Evolutionary conservation across 2,113 vertebrate genomes (phyloP).

Genomic region (Lipophrys pholis): DNA sequence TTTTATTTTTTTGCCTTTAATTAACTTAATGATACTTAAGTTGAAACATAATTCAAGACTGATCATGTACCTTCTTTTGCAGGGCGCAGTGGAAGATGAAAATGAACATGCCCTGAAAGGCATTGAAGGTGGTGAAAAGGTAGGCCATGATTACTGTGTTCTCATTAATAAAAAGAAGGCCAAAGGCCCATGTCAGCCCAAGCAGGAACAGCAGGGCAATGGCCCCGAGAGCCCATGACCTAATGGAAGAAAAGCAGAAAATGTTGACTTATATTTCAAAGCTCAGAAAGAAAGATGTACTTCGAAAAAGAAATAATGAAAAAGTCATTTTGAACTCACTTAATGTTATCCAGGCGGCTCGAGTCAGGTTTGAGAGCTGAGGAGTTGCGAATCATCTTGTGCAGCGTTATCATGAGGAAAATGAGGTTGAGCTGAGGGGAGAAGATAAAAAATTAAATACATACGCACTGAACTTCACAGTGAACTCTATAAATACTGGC

Average conservation of each 20-base stretch:
- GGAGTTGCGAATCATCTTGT: slow-evolving; percentile 93
- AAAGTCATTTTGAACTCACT: slow-evolving; percentile 78
- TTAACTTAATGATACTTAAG: too few species aligned
- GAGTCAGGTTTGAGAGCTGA: slow-evolving; percentile 93
- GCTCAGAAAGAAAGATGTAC: background rate
- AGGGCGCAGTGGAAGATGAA: slow-evolving; percentile 96
- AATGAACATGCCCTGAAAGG: slow-evolving; percentile 96
- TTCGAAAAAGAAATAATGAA: background rate
- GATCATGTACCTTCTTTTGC: slow-evolving; percentile 89
- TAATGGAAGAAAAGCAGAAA: slow-evolving; percentile 48
- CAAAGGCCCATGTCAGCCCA: slow-evolving; percentile 94
- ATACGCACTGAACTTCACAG: background rate
- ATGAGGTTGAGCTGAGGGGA: slow-evolving; percentile 90
- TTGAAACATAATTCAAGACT: too few species aligned
- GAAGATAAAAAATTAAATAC: slow-evolving; percentile 25
- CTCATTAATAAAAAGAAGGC: slow-evolving; percentile 93
- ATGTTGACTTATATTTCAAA: background rate
- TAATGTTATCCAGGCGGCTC: slow-evolving; percentile 92
- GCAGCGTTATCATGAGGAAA: slow-evolving; percentile 93
- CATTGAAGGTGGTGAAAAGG: slow-evolving; percentile 95
- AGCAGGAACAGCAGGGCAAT: slow-evolving; percentile 90
- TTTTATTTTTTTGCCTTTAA: background rate
- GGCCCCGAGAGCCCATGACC: slow-evolving; percentile 92
- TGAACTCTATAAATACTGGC: background rate
- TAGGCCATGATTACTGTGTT: slow-evolving; percentile 93